Base-by-base conservation (phyloP, 2,888 invertebrate genomes). In the Caenorhabditis sinica region DNA sequence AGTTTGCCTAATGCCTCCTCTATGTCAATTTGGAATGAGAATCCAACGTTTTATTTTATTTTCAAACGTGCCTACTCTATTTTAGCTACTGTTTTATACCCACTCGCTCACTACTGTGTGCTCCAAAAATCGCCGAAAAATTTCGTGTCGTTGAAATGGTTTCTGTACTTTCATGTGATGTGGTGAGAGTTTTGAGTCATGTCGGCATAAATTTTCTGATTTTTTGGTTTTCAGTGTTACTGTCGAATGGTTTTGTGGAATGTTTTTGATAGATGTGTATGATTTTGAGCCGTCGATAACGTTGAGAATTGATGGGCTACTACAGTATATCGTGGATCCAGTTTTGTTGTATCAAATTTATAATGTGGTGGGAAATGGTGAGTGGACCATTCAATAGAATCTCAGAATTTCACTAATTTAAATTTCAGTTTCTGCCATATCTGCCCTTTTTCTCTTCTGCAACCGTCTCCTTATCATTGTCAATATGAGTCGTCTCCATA, bases 11-110 rank as follows among this genome's bases (percentile, higher is more conserved):
- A 2, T 2, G 17, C 11, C 9, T 9, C 17, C 8, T 72, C 80
- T 11, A 61, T 20, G 23, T 80, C 80, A n/a, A 80, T 80, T 20
- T 80, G 80, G 80, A 72, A 80, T 58, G 80, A 80, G 40, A 66
- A 80, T 45, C 80, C 80, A 13, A 23, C 20, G 25, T 20, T 33
- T 6, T 80, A 80, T 43, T 56, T 36, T 23, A 25, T 65, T 30
- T 45, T 51, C 43, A 80, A 80, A 51, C 45, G 56, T 0, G 40
- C 61, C 13, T 80, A 60, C 56, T 80, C 72, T 5, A 58, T 43
- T 0, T 15, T 58, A 9, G 40, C 65, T 28, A 72, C 65, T 0
- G 17, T 33, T 28, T 45, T 80, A 6, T 80, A 56, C 28, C 58
- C 72, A 6, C 33, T 80, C 8, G 80, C 80, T 30, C 65, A 58